Evolutionary conservation across 2,113 vertebrate species (phyloP).

Genomic region (Puffinus mauretanicus): DNA sequence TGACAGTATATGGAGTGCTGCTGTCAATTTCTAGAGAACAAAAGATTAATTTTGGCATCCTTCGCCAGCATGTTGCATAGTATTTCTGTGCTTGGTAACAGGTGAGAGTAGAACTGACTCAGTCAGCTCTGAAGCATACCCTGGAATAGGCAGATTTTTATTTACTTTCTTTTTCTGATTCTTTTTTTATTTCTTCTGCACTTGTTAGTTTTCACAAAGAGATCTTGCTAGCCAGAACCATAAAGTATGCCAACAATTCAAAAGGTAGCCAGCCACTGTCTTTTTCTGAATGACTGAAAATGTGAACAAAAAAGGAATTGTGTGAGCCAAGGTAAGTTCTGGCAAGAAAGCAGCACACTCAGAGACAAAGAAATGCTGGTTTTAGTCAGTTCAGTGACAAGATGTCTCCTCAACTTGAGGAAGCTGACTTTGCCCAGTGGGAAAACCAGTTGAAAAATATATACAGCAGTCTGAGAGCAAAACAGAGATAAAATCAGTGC

Average conservation of each 20-base stretch:
- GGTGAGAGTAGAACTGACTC: background rate
- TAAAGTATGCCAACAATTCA: background rate
- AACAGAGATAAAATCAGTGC: background rate
- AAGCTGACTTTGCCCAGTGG: background rate
- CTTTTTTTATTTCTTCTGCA: background rate
- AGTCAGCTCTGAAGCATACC: background rate
- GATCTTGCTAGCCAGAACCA: background rate
- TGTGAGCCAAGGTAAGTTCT: background rate
- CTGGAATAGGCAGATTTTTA: background rate
- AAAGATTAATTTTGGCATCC: background rate
- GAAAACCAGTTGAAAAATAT: conserved; percentile 6
- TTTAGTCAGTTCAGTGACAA: background rate
- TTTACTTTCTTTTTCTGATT: background rate
- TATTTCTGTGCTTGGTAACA: background rate
- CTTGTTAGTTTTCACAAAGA: background rate
- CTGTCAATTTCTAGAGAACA: background rate
- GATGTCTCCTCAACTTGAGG: background rate
- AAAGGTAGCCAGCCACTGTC: background rate
- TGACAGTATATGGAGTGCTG: background rate
- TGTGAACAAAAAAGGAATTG: background rate
- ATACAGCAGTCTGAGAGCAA: background rate
- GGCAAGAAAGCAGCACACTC: background rate
- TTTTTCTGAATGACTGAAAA: background rate
- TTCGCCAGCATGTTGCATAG: background rate
- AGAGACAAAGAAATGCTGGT: background rate